These are phyloP conservation scores for Hippocampus kuda DNA, from an alignment of 2,797 vertebrate species.

Conservation along the genomic window DNA sequence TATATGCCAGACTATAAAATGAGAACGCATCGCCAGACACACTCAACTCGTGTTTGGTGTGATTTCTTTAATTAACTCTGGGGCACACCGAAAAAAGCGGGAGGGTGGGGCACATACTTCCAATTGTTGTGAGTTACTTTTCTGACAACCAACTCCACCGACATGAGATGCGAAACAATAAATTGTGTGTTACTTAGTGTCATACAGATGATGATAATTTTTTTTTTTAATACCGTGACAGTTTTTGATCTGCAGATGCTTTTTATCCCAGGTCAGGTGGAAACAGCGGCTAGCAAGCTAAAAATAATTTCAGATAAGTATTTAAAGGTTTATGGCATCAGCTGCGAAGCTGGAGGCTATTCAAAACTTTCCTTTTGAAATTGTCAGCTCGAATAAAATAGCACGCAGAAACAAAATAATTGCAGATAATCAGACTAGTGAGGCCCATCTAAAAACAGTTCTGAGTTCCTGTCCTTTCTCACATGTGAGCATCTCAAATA, in stretches of 20 bases:
- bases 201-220: constrained; percentile 5
- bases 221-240: constrained; percentile 11
- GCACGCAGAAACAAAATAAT: constrained; percentile 21
- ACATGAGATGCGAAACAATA: constrained; percentile 4
- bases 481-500: constrained; percentile 27
- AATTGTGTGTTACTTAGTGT: constrained; percentile 12
- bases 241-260: constrained; percentile 39
- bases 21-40: no score
- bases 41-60: no score
- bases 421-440: constrained; percentile 20
- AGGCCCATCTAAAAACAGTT: neutral
- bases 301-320: constrained; percentile 55
- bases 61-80: no score
- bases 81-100: neutral
- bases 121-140: constrained; percentile 3
- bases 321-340: constrained; percentile 43
- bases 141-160: neutral
- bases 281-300: constrained; percentile 42
- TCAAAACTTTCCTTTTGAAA: constrained; percentile 41
- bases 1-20: no score
- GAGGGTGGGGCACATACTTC: neutral
- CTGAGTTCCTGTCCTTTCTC: constrained; percentile 13
- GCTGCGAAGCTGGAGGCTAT: constrained; percentile 36
- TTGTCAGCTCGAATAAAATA: constrained; percentile 40
- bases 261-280: constrained; percentile 40